These are phyloP conservation scores for Theristicus caerulescens DNA, from an alignment of 2,113 vertebrate genomes.

Conservation along the genomic window DNA sequence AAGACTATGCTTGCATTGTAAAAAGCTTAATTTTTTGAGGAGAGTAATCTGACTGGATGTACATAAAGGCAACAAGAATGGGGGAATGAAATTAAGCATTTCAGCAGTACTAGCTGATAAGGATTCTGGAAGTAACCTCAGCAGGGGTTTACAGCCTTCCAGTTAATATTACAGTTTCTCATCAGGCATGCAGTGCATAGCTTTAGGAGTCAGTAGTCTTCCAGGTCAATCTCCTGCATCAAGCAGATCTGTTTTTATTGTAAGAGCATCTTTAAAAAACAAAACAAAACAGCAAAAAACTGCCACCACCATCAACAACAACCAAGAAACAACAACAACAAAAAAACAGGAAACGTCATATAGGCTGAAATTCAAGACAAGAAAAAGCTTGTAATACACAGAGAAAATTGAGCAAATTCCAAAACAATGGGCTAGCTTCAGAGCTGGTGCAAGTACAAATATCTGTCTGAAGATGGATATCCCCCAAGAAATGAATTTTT, in stretches of 20 bases:
- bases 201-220: not conserved
- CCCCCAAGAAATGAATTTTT: not conserved
- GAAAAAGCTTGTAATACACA: not conserved
- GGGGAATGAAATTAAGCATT: not conserved
- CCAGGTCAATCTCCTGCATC: not conserved
- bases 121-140: not conserved
- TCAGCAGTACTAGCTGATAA: not conserved
- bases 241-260: not conserved
- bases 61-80: not conserved
- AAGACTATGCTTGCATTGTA: not conserved
- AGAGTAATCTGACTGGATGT: not conserved
- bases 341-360: not conserved
- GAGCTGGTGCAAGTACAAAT: not conserved
- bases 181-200: not conserved
- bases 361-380: not conserved
- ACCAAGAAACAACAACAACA: not conserved
- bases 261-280: not conserved
- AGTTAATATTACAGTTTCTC: not conserved
- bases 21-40: not conserved
- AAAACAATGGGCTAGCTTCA: not conserved
- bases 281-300: not conserved
- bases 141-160: not conserved
- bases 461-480: not conserved
- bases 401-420: not conserved
- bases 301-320: accelerated